Evolutionary conservation across 2,888 invertebrate genomes (phyloP).

Genomic region (Acronicta psi): DNA sequence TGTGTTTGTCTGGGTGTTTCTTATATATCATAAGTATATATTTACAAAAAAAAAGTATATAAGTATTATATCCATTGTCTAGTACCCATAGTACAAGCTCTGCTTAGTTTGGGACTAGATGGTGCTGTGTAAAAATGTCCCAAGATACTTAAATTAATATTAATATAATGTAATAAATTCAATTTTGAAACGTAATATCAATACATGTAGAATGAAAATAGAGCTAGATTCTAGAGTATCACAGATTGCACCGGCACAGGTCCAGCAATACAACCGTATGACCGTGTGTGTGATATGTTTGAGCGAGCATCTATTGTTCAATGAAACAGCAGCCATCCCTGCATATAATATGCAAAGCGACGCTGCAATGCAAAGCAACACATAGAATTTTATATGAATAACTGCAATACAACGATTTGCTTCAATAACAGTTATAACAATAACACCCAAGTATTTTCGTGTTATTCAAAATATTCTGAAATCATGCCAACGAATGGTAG

Average conservation of each 20-base stretch:
- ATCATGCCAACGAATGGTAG: slow-evolving; percentile 40
- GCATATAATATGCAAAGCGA: slow-evolving; percentile 49
- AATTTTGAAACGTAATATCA: too few species aligned
- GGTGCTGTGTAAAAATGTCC: too few species aligned
- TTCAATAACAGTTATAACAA: slow-evolving; percentile 29
- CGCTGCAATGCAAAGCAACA: slow-evolving; percentile 47
- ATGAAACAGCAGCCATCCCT: slow-evolving; percentile 45
- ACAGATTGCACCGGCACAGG: slow-evolving; percentile 1
- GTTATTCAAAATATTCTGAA: slow-evolving; percentile 46
- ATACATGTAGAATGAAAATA: not conserved
- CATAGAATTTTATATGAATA: slow-evolving; percentile 46
- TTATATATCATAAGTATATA: too few species aligned
- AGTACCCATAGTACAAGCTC: too few species aligned
- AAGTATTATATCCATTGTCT: too few species aligned
- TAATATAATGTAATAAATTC: too few species aligned
- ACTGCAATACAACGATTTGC: slow-evolving; percentile 40
- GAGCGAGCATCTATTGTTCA: slow-evolving; percentile 56
- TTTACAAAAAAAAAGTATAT: too few species aligned
- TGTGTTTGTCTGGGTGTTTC: too few species aligned
- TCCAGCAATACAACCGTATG: slow-evolving; percentile 14
- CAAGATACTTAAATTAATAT: too few species aligned
- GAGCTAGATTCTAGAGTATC: too few species aligned
- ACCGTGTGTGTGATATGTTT: slow-evolving; percentile 37
- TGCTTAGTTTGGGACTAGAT: too few species aligned
- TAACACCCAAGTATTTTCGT: slow-evolving; percentile 43